phyloP scores from a whole-genome alignment of 2,888 invertebrate species.

The Drosophila mayaguana region DNA sequence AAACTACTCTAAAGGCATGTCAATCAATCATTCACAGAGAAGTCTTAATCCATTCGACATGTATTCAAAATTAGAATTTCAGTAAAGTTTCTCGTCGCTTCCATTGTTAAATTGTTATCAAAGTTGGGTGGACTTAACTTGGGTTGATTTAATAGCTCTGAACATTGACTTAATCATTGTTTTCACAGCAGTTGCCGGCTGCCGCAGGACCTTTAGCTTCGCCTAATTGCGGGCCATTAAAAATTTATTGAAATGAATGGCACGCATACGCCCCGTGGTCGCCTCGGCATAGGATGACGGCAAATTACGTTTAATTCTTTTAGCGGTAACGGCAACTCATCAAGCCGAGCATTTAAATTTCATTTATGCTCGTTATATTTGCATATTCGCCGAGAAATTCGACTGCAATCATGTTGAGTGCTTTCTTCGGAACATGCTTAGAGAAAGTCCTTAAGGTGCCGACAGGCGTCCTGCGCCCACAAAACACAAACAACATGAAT shows the following conservation, averaged over 20 bases:
- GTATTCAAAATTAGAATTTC: not conserved
- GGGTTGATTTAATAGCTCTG: conserved; percentile 18
- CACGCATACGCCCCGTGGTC: conserved; percentile 41
- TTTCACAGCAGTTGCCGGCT: conserved; percentile 12
- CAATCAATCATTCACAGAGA: not conserved
- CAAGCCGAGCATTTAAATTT: conserved; percentile 75
- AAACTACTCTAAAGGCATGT: not conserved
- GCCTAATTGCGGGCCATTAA: conserved; percentile 67
- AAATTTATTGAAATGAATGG: conserved; percentile 68
- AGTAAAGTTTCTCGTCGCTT: not conserved
- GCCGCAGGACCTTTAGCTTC: conserved; percentile 20
- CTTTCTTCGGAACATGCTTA: conserved; percentile 30
- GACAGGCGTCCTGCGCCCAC: conserved; percentile 25
- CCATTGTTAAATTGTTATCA: conserved; percentile 17
- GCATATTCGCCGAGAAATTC: conserved; percentile 49
- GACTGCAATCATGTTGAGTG: conserved; percentile 72
- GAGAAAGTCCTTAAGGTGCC: conserved; percentile 36
- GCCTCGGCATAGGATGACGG: conserved; percentile 49
- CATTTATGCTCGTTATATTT: conserved; percentile 61
- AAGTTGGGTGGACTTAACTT: conserved; percentile 11
- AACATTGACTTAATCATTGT: conserved; percentile 32
- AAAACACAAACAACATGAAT: conserved; percentile 49
- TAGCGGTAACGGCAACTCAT: conserved; percentile 73
- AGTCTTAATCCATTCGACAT: not conserved
- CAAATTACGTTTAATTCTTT: conserved; percentile 73